Base-by-base conservation (phyloP, 2,797 vertebrate genomes). In the Neomorphus geoffroyi region DNA sequence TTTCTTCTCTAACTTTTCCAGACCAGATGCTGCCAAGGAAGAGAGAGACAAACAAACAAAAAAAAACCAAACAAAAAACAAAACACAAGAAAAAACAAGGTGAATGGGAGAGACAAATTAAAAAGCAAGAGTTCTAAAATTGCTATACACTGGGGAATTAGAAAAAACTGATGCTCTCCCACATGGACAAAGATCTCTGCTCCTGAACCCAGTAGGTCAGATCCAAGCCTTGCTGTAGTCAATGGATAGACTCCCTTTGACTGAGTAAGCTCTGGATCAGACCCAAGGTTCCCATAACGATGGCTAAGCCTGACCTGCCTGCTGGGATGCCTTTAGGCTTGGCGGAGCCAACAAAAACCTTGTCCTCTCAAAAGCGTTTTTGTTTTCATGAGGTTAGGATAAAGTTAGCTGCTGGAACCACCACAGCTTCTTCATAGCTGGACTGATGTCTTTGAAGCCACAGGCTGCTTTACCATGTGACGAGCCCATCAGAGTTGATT, bases 301-400 rank as follows among this genome's bases (percentile, higher is more conserved):
- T 67, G 86, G 86, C 75, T 75, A 56, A 33, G 57, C 45, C 64
- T 80, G 74, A 74, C 60, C 50, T 79, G 33, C 54, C 46, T 77
- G 13, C 74, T 71, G 61, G 64, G 54, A 90, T 90, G 72, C 17
- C 56, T 86, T 78, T 19, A 61, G n/a, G 23, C 9, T 69, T 69
- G 30, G 24, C 22, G 39, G 64, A 80, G 92, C 92, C 94, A 96
- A 96, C n/a, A 69, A 91, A 94, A 95, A 92, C 83, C 81, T 54
- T 48, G 70, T 74, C 61, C 13, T 85, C 80, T 83, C 51, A 65
- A 92, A 48, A 90, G 41, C 18, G 33, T n/a, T 89, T 91, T 64
- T 90, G 81, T 84, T 92, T 87, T 83, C 64, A 13, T 46, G 48
- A 78, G 66, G 72, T 72, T 88, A 56, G 30, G 19, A 41, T 91